These are phyloP conservation scores for Allygus modestus DNA, from an alignment of 2,888 invertebrate species.

Conservation along the genomic window DNA sequence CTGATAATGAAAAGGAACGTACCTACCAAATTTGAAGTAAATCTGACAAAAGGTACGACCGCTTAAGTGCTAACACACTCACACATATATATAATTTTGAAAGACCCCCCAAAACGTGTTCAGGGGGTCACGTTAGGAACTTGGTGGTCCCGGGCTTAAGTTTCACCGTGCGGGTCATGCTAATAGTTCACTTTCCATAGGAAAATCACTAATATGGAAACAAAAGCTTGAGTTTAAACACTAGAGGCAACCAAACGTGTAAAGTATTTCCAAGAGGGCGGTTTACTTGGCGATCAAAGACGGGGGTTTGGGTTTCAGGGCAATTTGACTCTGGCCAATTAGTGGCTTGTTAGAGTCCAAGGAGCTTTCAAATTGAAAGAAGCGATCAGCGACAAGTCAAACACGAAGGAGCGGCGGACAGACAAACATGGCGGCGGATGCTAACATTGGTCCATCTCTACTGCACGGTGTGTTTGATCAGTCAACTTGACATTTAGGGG, in stretches of 20 bases:
- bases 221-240: too few relatives aligned
- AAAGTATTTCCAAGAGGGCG: neutral
- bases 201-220: too few relatives aligned
- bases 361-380: conserved; percentile 49
- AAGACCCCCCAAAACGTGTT: too few relatives aligned
- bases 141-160: too few relatives aligned
- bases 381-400: conserved; percentile 47
- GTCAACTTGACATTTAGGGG: neutral
- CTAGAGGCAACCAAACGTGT: conserved; percentile 17
- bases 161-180: too few relatives aligned
- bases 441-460: conserved; percentile 22
- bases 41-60: too few relatives aligned
- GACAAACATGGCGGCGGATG: conserved; percentile 33
- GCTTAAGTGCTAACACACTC: too few relatives aligned
- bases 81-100: too few relatives aligned
- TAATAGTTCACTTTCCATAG: too few relatives aligned
- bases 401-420: conserved; percentile 7
- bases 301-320: conserved; percentile 7
- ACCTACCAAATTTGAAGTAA: too few relatives aligned
- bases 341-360: conserved; percentile 26
- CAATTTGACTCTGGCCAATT: conserved; percentile 41
- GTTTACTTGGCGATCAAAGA: conserved; percentile 37
- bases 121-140: too few relatives aligned
- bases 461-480: conserved; percentile 6
- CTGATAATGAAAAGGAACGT: too few relatives aligned